phyloP scores from a whole-genome alignment of 1,140 invertebrate species.

The Scylla paramamosain region DNA sequence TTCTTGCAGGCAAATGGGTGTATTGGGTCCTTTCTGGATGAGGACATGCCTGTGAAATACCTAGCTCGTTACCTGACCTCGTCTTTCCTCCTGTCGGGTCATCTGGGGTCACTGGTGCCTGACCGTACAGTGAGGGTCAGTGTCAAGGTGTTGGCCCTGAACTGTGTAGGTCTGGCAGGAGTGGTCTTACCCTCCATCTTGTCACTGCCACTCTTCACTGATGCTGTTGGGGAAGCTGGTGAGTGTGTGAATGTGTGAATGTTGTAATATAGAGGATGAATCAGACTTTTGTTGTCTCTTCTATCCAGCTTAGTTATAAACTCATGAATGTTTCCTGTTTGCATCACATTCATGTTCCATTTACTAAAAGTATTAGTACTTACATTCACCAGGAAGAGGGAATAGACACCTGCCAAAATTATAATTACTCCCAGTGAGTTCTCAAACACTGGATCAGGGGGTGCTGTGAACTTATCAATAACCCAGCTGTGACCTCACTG shows the following conservation, averaged over 20 bases:
- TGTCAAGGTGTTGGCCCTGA: slow-evolving; percentile 90
- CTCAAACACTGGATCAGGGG: too few species aligned
- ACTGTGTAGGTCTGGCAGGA: slow-evolving; percentile 87
- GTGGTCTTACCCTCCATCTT: slow-evolving; percentile 87
- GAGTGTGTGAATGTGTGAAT: slow-evolving; percentile 26
- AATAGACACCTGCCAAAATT: too few species aligned
- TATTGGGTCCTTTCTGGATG: slow-evolving; percentile 86
- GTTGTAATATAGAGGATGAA: neutral
- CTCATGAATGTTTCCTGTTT: too few species aligned
- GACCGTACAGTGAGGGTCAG: slow-evolving; percentile 89
- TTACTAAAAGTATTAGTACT: too few species aligned
- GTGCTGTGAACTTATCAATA: too few species aligned
- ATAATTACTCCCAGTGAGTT: too few species aligned
- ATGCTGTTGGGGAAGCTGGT: slow-evolving; percentile 67
- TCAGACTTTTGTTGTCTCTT: too few species aligned
- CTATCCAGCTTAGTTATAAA: too few species aligned
- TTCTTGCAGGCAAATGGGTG: slow-evolving; percentile 78
- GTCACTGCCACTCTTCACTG: slow-evolving; percentile 82
- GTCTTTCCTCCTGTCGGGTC: slow-evolving; percentile 88
- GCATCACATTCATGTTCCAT: too few species aligned
- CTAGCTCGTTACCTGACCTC: slow-evolving; percentile 88
- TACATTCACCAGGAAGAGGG: too few species aligned
- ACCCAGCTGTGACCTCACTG: too few species aligned
- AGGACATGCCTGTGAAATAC: slow-evolving; percentile 86
- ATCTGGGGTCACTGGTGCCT: slow-evolving; percentile 83